Evolutionary conservation across 2,113 vertebrate species (phyloP).

Genomic region (Acanthisitta chloris): DNA sequence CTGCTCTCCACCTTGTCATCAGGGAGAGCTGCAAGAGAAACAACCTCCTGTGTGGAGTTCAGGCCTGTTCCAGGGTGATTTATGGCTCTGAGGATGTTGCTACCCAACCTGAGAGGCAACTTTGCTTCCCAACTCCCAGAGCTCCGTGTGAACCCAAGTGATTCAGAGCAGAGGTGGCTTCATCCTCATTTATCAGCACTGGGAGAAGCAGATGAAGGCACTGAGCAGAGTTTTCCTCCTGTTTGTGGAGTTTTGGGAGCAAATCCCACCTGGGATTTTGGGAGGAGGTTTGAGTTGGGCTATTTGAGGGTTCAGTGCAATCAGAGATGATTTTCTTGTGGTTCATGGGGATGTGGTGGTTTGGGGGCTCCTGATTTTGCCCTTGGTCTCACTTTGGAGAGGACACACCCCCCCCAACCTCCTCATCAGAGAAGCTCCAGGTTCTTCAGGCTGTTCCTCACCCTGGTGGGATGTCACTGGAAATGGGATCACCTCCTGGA

Average conservation of each 20-base stretch:
- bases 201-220: neutral
- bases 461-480: rapidly evolving
- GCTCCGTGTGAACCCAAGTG: slow-evolving; percentile 17
- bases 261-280: neutral
- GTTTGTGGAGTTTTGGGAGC: rapidly evolving
- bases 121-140: neutral
- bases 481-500: rapidly evolving
- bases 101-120: neutral
- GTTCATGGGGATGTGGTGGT: too few species aligned
- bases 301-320: neutral
- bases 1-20: neutral
- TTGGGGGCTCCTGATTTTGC: neutral
- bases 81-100: slow-evolving; percentile 7
- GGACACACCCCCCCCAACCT: neutral
- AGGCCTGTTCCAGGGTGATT: slow-evolving; percentile 29
- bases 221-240: neutral
- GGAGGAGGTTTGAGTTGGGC: neutral
- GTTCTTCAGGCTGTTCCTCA: neutral
- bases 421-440: neutral
- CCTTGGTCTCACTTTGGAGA: neutral
- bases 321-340: neutral
- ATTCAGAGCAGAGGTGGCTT: slow-evolving; percentile 16
- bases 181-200: slow-evolving; percentile 35
- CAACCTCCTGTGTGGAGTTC: neutral
- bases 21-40: neutral